Conservation (phyloP, 2,113 vertebrate genomes). For the Hippotragus niger region DNA sequence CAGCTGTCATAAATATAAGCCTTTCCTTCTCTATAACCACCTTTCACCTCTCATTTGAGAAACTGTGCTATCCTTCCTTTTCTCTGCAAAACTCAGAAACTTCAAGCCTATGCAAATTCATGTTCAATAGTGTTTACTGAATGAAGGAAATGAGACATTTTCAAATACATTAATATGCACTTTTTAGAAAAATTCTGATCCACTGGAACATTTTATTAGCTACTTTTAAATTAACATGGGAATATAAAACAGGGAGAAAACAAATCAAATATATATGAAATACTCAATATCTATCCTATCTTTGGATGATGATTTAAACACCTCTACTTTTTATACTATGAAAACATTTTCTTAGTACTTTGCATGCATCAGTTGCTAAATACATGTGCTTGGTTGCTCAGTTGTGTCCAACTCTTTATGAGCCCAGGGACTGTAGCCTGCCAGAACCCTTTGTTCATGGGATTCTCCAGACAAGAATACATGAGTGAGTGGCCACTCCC, state of each 20-base stretch:
- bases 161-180: background rate
- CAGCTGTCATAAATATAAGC: background rate
- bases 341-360: slow-evolving; percentile 24
- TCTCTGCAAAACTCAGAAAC: background rate
- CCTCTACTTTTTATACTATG: background rate
- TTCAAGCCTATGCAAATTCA: background rate
- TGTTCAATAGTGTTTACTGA: background rate
- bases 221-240: slow-evolving; percentile 10
- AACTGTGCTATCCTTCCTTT: background rate
- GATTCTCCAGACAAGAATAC: background rate
- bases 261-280: slow-evolving; percentile 1
- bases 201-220: background rate
- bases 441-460: background rate
- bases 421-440: background rate
- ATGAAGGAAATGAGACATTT: background rate
- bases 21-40: background rate
- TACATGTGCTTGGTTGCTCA: background rate
- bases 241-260: slow-evolving; percentile 2
- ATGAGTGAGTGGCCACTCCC: background rate
- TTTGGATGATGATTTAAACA: slow-evolving; percentile 26
- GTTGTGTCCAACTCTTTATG: background rate
- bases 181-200: background rate
- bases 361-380: background rate
- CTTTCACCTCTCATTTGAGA: background rate
- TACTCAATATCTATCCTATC: background rate